These are phyloP conservation scores for Cynodonichthys magdalenae DNA, from an alignment of 2,797 vertebrate genomes.

Conservation along the genomic window DNA sequence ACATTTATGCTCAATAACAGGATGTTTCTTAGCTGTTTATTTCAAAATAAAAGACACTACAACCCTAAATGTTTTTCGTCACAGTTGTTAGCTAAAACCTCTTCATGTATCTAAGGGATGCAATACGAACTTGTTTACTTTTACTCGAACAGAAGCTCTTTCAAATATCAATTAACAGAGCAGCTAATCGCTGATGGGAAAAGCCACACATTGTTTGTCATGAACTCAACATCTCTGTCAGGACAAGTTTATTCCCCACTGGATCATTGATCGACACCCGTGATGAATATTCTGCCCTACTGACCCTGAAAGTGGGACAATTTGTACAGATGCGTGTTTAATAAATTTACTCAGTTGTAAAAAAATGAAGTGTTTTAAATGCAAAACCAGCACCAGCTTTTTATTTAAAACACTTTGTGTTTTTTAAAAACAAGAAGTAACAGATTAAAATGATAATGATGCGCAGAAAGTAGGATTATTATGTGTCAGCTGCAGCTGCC, in stretches of 20 bases:
- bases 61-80: no score
- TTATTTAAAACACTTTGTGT: no score
- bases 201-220: slow-evolving; percentile 22
- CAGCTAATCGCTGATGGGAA: slow-evolving; percentile 24
- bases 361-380: background rate
- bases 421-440: background rate
- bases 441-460: slow-evolving; percentile 6
- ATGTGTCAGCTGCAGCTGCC: slow-evolving; percentile 2
- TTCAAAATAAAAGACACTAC: no score
- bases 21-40: no score
- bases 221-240: slow-evolving; percentile 33
- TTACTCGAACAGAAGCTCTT: slow-evolving; percentile 18
- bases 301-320: slow-evolving; percentile 33
- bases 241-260: slow-evolving; percentile 32
- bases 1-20: no score
- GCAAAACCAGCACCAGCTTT: no score
- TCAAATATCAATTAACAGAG: slow-evolving; percentile 19
- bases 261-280: slow-evolving; percentile 51
- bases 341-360: slow-evolving; percentile 36
- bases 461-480: slow-evolving; percentile 3
- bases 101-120: slow-evolving; percentile 22
- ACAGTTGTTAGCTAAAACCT: slow-evolving; percentile 7
- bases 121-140: slow-evolving; percentile 10
- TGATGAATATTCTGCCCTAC: slow-evolving; percentile 28
- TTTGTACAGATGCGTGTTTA: slow-evolving; percentile 37